These are phyloP conservation scores for Heliconius erato DNA, from an alignment of 2,888 invertebrate genomes.

Conservation along the genomic window DNA sequence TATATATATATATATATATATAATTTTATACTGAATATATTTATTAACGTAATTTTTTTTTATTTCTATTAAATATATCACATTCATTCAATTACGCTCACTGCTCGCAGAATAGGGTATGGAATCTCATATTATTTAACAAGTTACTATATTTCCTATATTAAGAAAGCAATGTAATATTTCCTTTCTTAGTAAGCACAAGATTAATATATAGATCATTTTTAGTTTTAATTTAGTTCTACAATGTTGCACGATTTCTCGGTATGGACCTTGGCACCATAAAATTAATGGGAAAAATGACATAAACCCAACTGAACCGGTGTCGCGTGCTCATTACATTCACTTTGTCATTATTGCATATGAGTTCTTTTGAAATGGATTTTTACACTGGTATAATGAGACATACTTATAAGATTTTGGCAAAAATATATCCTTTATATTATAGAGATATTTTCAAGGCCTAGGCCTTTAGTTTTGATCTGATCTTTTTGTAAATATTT, in stretches of 20 bases:
- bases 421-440: neutral
- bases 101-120: no score
- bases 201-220: neutral
- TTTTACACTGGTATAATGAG: neutral
- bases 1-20: no score
- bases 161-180: neutral
- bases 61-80: neutral
- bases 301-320: constrained; percentile 16
- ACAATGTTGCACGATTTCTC: constrained; percentile 9
- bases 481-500: no score
- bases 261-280: constrained; percentile 15
- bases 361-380: constrained; percentile 10
- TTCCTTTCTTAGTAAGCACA: neutral
- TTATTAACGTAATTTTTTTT: neutral
- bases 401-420: neutral
- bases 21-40: neutral
- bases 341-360: constrained; percentile 10
- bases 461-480: no score
- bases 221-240: neutral
- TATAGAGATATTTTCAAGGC: no score
- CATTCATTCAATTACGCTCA: neutral
- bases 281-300: constrained; percentile 22
- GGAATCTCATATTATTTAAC: no score
- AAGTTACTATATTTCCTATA: neutral
- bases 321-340: constrained; percentile 25